Conservation (phyloP, 2,113 vertebrate genomes). For the Stomatorhinus ivindoensis region DNA sequence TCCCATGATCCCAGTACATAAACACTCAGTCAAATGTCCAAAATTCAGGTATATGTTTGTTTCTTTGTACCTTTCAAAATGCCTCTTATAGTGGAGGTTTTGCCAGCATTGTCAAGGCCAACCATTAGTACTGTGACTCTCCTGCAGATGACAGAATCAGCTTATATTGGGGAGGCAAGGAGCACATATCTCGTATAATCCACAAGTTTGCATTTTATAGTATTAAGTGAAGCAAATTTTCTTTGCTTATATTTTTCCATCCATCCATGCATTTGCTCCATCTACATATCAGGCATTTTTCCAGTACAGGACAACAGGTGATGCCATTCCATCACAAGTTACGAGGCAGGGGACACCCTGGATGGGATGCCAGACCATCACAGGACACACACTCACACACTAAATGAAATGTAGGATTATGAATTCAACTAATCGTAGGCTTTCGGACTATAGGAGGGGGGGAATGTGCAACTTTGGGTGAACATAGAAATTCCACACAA, state of each 20-base stretch:
- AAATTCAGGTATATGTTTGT: background rate
- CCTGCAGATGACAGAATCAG: constrained; percentile 46
- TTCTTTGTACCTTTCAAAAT: constrained; percentile 66
- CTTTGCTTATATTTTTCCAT: background rate
- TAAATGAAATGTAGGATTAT: background rate
- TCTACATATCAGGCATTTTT: background rate
- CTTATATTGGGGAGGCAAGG: background rate
- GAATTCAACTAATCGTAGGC: background rate
- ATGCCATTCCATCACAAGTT: background rate
- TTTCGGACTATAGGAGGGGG: background rate
- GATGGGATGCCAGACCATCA: background rate
- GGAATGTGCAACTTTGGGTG: background rate
- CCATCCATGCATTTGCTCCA: background rate
- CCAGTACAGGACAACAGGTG: background rate
- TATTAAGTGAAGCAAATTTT: background rate
- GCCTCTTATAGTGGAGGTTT: constrained; percentile 68
- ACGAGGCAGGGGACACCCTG: background rate
- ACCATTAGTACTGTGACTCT: constrained; percentile 72
- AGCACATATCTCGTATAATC: background rate
- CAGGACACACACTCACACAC: background rate
- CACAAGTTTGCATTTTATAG: background rate
- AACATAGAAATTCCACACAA: background rate
- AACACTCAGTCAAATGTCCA: background rate
- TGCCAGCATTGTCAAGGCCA: constrained; percentile 80
- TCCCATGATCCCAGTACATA: background rate